Evolutionary conservation across 2,888 invertebrate species (phyloP), one percentile per base, ranked within the genome.

Genomic region (Tetropium fuscum): DNA sequence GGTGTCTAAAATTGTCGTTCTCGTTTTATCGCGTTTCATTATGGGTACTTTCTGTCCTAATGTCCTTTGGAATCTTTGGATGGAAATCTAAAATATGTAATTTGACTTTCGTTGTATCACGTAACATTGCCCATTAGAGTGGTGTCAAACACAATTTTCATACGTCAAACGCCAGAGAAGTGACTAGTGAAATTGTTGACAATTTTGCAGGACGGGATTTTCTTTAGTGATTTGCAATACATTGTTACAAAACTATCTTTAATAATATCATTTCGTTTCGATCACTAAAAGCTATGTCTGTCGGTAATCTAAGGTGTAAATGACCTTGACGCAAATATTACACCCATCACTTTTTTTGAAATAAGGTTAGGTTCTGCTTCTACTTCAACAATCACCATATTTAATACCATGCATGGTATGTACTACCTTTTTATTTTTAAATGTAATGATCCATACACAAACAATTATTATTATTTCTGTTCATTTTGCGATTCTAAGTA

Each of bases 251-350:
- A 51, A 41, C 22, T 20, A 8, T 5, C n/a, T n/a, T n/a, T 22
- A 20, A 20, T 25, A 7, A 4, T 19, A 13, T 43, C 32, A 43
- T 15, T n/a, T 22, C 44, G 36, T 55, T 54, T 22, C 43, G 25
- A 48, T 43, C 56, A 55, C 15, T 59, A 43, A 57, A 45, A 60
- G 44, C 41, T 48, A 64, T 64, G 55, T 56, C 36, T 45, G 30
- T 59, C 47, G 59, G 47, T 54, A 64, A 63, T 55, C 54, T 54
- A 44, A 60, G 74, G 72, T 75, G 73, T 69, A 74, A 75, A 74
- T 79, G 80, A 80, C 80, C 80, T 80, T 80, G 80, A 78, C 75
- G 78, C 75, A 78, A 78, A 79, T 77, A 78, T 78, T 79, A 78
- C 80, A 79, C 78, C 80, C 79, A 80, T 80, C 78, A 78, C 78